These are phyloP conservation scores for Synergus umbraculus DNA, from an alignment of 2,888 invertebrate genomes.

Conservation along the genomic window DNA sequence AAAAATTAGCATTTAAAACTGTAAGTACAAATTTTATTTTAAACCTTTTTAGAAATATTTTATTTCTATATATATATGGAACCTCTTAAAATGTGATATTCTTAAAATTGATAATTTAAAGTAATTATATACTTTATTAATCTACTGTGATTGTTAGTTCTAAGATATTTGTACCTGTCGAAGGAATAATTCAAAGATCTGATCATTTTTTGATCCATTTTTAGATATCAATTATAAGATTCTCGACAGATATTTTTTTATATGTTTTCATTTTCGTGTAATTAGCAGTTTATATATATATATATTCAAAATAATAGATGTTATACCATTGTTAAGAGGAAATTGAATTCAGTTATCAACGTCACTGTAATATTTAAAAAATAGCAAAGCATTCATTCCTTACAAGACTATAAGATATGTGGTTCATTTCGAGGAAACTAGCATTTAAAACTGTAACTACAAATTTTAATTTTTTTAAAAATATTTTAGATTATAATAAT, in stretches of 20 bases:
- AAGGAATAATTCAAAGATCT: not conserved
- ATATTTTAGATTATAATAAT: too few relatives aligned
- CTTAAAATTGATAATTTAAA: not conserved
- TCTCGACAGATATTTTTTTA: not conserved
- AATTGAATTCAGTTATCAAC: not conserved
- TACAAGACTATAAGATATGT: too few relatives aligned
- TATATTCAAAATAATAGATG: too few relatives aligned
- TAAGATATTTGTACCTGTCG: not conserved
- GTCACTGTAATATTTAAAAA: not conserved
- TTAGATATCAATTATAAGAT: conserved; percentile 2
- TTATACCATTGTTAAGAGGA: too few relatives aligned
- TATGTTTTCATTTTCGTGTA: not conserved
- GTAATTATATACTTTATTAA: not conserved
- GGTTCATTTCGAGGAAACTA: not conserved
- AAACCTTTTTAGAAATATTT: too few relatives aligned
- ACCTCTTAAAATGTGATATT: not conserved
- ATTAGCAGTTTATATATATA: too few relatives aligned
- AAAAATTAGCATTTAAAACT: not conserved
- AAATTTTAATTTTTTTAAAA: too few relatives aligned
- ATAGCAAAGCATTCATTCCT: too few relatives aligned
- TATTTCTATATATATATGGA: too few relatives aligned
- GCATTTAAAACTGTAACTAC: not conserved
- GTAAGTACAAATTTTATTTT: not conserved
- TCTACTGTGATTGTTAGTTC: not conserved
- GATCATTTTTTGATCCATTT: not conserved